phyloP scores from a whole-genome alignment of 1,140 invertebrate genomes.

The Camponotus floridanus region DNA sequence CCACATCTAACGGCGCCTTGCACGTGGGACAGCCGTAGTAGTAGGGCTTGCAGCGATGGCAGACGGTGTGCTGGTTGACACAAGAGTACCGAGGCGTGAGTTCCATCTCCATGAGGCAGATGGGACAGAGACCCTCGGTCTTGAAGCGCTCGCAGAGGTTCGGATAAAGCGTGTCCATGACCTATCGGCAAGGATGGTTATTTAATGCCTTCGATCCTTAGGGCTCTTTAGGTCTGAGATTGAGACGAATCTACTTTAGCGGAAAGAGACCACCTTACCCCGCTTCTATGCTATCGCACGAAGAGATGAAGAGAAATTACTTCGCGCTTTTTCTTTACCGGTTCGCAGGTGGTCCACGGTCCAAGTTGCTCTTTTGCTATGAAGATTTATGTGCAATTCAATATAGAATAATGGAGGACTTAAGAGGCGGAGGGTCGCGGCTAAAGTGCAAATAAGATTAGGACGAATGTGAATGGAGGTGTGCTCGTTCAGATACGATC shows the following conservation, averaged over 20 bases:
- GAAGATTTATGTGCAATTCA: slow-evolving; percentile 61
- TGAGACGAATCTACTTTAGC: slow-evolving; percentile 46
- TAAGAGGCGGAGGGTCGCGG: slow-evolving; percentile 32
- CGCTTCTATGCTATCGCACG: not conserved
- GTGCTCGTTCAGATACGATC: not conserved
- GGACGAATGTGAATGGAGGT: slow-evolving; percentile 18
- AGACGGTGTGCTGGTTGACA: slow-evolving; percentile 76
- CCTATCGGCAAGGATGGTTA: slow-evolving; percentile 32
- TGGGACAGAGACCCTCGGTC: slow-evolving; percentile 79
- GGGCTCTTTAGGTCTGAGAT: slow-evolving; percentile 21
- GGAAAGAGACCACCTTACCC: not conserved
- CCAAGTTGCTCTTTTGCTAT: slow-evolving; percentile 44
- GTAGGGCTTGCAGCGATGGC: slow-evolving; percentile 81
- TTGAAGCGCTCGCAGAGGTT: slow-evolving; percentile 77
- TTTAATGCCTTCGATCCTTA: slow-evolving; percentile 29
- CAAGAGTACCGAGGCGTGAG: slow-evolving; percentile 75
- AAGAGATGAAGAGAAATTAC: slow-evolving; percentile 63
- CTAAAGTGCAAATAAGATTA: slow-evolving; percentile 50
- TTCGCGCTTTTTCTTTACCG: slow-evolving; percentile 2
- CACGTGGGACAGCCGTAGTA: slow-evolving; percentile 80
- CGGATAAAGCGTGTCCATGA: slow-evolving; percentile 79
- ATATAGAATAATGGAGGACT: slow-evolving; percentile 58
- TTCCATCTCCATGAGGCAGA: slow-evolving; percentile 80
- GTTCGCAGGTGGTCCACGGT: not conserved
- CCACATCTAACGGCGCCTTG: slow-evolving; percentile 63